Evolutionary conservation across 2,888 invertebrate genomes (phyloP).

Genomic region (Sclerodermus sp.): DNA sequence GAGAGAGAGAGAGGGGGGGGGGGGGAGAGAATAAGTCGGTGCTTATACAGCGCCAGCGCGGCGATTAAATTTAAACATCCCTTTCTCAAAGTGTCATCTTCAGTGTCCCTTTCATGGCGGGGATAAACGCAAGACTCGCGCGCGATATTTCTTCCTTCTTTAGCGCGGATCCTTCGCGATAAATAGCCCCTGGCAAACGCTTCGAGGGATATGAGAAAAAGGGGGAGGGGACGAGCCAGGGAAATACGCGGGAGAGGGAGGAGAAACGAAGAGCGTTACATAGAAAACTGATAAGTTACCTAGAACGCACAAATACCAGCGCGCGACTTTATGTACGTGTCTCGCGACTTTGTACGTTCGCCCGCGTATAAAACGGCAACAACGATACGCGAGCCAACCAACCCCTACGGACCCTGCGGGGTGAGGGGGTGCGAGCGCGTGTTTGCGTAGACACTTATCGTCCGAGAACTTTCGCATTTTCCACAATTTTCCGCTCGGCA

Average conservation of each 20-base stretch:
- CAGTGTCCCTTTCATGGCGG: constrained; percentile 15
- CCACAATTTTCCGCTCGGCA: constrained; percentile 16
- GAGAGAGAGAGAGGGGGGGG: too few relatives aligned
- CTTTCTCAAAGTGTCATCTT: constrained; percentile 11
- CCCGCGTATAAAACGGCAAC: too few relatives aligned
- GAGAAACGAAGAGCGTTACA: constrained; percentile 13
- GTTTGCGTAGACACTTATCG: constrained; percentile 13
- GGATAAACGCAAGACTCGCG: background rate
- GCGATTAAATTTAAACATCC: constrained; percentile 1
- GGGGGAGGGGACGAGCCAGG: background rate
- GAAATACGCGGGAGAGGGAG: background rate
- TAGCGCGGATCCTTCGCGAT: constrained; percentile 12
- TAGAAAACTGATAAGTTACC: too few relatives aligned
- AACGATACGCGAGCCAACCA: too few relatives aligned
- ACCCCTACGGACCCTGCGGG: too few relatives aligned
- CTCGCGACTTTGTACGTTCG: too few relatives aligned
- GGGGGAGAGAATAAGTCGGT: too few relatives aligned
- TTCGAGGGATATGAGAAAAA: constrained; percentile 6
- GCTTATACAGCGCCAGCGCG: too few relatives aligned
- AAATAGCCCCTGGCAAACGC: constrained; percentile 27
- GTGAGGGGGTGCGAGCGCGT: constrained; percentile 9
- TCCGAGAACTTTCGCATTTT: constrained; percentile 18
- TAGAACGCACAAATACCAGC: too few relatives aligned
- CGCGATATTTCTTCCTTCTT: constrained; percentile 10
- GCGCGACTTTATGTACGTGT: too few relatives aligned